Conservation (phyloP, 1,140 invertebrate genomes). For the Rhyacophila brunnea region DNA sequence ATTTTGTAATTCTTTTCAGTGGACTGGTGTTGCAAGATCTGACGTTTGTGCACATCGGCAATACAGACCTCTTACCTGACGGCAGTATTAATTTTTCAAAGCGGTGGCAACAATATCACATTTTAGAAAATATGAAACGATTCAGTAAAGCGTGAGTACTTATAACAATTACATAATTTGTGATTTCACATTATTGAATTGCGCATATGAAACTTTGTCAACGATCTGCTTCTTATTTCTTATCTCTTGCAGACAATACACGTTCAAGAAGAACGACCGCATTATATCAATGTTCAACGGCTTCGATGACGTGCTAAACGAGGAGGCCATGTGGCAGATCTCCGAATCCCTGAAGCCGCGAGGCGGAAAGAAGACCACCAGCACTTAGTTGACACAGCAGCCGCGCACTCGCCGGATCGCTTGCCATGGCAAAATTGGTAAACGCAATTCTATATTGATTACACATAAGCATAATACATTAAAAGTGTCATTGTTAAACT, state of each 20-base stretch:
- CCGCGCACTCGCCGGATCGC: neutral
- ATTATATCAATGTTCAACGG: slow-evolving; percentile 95
- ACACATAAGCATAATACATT: too few relatives aligned
- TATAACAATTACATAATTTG: too few relatives aligned
- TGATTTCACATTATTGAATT: too few relatives aligned
- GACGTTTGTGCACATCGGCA: slow-evolving; percentile 98
- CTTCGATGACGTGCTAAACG: slow-evolving; percentile 92
- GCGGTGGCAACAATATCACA: slow-evolving; percentile 96
- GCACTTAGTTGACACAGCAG: slow-evolving; percentile 3
- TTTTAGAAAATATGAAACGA: slow-evolving; percentile 95
- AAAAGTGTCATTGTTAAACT: too few relatives aligned
- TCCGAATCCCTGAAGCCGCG: slow-evolving; percentile 94
- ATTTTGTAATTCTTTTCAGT: slow-evolving; percentile 67
- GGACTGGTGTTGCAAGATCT: slow-evolving; percentile 97
- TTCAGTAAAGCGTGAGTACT: slow-evolving; percentile 87
- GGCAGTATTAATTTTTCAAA: slow-evolving; percentile 95
- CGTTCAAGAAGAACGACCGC: slow-evolving; percentile 87
- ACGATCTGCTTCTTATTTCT: too few relatives aligned
- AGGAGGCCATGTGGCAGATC: slow-evolving; percentile 97
- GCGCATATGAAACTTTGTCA: too few relatives aligned
- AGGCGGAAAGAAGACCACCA: slow-evolving; percentile 49
- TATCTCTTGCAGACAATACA: slow-evolving; percentile 61
- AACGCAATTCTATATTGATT: neutral
- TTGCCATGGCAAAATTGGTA: neutral
- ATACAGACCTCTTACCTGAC: slow-evolving; percentile 84